Evolutionary conservation across 2,113 vertebrate species (phyloP).

Genomic region (Heliornis fulica): DNA sequence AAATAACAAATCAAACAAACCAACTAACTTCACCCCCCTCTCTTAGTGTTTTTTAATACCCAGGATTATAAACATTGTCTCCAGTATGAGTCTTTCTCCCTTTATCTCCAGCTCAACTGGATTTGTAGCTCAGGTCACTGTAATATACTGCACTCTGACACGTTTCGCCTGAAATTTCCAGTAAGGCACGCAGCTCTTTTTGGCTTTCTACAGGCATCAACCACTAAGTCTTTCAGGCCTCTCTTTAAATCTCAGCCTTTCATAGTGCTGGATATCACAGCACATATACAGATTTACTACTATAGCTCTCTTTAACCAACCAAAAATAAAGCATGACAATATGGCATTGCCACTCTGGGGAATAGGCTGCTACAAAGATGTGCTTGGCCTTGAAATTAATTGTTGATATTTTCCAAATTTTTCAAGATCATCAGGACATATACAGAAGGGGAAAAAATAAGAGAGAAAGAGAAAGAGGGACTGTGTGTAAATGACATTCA

Average conservation of each 20-base stretch:
- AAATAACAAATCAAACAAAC: not conserved
- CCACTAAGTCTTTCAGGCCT: not conserved
- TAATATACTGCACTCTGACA: not conserved
- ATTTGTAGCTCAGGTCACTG: not conserved
- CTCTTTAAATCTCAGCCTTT: conserved; percentile 29
- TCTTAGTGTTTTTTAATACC: not conserved
- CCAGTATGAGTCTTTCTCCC: not conserved
- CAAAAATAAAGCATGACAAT: not conserved
- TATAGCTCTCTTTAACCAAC: not conserved
- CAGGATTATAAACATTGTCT: not conserved
- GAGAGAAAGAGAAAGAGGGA: not conserved
- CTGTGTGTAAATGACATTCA: not conserved
- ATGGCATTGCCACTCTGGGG: not conserved
- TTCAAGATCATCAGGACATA: not conserved
- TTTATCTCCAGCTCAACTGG: not conserved
- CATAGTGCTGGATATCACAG: not conserved
- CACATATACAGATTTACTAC: not conserved
- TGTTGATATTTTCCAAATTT: not conserved
- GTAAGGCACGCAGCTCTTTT: not conserved
- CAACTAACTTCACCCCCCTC: not conserved
- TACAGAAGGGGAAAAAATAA: not conserved
- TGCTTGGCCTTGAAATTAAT: not conserved
- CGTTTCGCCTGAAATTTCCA: not conserved
- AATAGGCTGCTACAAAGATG: not conserved
- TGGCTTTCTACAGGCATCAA: not conserved